phyloP scores from a whole-genome alignment of 2,797 vertebrate species.

The Pipistrellus pygmaeus region DNA sequence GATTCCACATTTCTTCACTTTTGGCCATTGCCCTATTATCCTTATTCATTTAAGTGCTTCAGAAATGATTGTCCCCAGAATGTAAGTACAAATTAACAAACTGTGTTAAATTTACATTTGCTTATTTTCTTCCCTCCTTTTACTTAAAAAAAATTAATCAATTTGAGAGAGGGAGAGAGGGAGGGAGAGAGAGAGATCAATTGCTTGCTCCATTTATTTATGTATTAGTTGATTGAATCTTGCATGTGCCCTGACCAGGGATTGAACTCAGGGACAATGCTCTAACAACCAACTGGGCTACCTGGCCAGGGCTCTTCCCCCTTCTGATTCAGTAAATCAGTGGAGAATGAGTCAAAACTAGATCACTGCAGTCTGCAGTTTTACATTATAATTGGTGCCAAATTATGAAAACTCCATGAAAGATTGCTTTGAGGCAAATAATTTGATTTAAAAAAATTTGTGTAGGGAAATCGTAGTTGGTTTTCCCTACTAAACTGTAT shows the following conservation, averaged over 20 bases:
- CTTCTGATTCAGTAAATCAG: background rate
- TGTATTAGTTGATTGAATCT: background rate
- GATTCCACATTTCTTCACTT: background rate
- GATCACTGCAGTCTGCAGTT: background rate
- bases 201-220: background rate
- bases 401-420: constrained; percentile 15
- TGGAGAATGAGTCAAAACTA: constrained; percentile 24
- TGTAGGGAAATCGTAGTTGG: background rate
- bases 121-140: constrained; percentile 7
- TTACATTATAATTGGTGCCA: background rate
- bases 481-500: background rate
- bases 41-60: background rate
- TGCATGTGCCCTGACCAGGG: background rate
- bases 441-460: background rate
- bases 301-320: background rate
- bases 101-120: constrained; percentile 38
- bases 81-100: background rate
- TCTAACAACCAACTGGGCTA: background rate
- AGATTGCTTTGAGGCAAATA: background rate
- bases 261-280: background rate
- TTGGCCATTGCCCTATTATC: background rate
- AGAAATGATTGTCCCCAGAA: constrained; percentile 4
- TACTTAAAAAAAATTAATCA: background rate
- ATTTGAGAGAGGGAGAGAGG: background rate
- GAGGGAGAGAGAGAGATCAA: background rate